Evolutionary conservation across 2,113 vertebrate genomes (phyloP).

Genomic region (Azemiops feae): DNA sequence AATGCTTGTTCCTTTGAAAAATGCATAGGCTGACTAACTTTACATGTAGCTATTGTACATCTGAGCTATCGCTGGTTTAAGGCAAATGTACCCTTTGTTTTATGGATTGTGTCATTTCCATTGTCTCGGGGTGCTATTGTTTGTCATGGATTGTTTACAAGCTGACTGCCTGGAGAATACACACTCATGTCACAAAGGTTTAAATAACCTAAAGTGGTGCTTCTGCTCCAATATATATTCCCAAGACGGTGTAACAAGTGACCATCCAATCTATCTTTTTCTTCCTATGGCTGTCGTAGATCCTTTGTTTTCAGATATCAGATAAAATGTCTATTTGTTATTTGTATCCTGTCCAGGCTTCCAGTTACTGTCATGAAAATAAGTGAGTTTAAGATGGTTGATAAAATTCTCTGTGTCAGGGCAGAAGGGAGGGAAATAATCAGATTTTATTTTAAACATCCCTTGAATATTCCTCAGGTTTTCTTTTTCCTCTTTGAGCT

Average conservation of each 20-base stretch:
- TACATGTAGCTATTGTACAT: constrained; percentile 26
- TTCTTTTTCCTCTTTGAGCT: not conserved
- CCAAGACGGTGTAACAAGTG: constrained; percentile 33
- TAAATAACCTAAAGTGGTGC: constrained; percentile 53
- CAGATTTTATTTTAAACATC: not conserved
- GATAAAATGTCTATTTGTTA: constrained; percentile 18
- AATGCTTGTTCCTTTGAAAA: not conserved
- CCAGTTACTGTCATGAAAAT: not conserved
- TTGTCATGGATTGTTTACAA: constrained; percentile 47
- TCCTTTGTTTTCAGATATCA: constrained; percentile 28
- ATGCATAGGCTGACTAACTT: not conserved
- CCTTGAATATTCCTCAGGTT: fast-evolving
- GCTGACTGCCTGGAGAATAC: constrained; percentile 45
- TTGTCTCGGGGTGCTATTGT: constrained; percentile 34
- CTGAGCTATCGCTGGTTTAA: constrained; percentile 37
- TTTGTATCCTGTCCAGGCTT: constrained; percentile 19
- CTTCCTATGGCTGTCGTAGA: constrained; percentile 17
- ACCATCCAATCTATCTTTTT: constrained; percentile 33
- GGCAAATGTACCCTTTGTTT: constrained; percentile 53
- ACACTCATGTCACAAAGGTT: not conserved
- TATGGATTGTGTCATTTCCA: constrained; percentile 52
- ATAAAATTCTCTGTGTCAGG: not conserved
- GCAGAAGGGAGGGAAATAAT: not conserved
- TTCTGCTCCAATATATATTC: constrained; percentile 44
- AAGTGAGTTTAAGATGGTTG: not conserved